A percentile compares a stretch with the other conserved stretches of the same genome.
Evolutionary conservation across 2,113 vertebrate species (phyloP).

Genomic region (Dasyprocta punctata): DNA sequence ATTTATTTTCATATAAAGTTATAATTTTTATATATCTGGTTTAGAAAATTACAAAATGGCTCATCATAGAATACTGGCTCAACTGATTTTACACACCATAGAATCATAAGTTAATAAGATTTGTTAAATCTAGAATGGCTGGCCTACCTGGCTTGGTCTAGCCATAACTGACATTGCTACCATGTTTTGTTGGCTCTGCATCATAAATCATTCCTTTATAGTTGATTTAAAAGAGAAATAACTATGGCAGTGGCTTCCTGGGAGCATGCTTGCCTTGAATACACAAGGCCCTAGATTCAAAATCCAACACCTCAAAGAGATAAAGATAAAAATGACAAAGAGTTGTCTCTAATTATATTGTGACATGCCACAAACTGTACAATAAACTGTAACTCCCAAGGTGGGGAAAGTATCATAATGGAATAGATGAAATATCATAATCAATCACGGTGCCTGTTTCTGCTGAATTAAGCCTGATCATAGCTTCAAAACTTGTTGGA

Average conservation of each 20-base stretch:
- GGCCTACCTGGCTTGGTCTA: not conserved
- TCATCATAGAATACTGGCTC: not conserved
- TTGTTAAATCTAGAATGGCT: not conserved
- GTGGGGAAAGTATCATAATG: not conserved
- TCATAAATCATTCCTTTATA: not conserved
- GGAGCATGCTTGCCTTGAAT: not conserved
- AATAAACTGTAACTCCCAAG: not conserved
- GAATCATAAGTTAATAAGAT: not conserved
- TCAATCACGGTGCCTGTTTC: not conserved
- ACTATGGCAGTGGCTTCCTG: not conserved
- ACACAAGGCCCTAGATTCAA: not conserved
- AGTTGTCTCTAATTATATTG: not conserved
- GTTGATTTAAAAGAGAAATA: not conserved
- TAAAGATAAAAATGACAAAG: not conserved
- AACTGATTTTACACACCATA: not conserved
- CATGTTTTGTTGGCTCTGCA: not conserved
- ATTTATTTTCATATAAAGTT: not conserved
- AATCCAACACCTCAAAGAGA: not conserved
- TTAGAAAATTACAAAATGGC: not conserved
- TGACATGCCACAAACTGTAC: not conserved
- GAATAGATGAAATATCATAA: not conserved
- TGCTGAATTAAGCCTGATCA: not conserved
- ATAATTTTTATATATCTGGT: not conserved
- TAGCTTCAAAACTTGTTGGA: not conserved
- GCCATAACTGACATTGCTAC: not conserved